These are phyloP conservation scores for Nanger granti DNA, from an alignment of 2,113 vertebrate species.

Conservation along the genomic window DNA sequence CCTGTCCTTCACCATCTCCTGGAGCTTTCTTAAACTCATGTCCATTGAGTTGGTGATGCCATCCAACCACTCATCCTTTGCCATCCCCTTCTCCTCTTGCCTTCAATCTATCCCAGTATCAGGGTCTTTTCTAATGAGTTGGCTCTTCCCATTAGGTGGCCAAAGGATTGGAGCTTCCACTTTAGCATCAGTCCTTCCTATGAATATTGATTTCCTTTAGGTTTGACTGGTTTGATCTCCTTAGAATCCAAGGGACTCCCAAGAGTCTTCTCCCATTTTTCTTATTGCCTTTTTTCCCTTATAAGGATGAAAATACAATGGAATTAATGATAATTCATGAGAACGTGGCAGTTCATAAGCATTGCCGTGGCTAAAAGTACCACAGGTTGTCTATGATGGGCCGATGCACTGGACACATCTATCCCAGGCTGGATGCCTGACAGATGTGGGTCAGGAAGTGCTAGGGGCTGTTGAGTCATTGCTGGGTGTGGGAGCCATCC, in stretches of 20 bases:
- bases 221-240: background rate
- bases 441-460: background rate
- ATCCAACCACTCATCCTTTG: background rate
- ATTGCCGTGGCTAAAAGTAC: background rate
- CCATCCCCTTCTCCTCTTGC: background rate
- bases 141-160: background rate
- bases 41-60: background rate
- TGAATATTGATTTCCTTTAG: background rate
- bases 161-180: background rate
- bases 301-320: background rate
- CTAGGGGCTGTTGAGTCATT: background rate
- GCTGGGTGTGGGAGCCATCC: background rate
- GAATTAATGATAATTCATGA: background rate
- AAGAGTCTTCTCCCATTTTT: background rate
- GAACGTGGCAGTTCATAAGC: background rate
- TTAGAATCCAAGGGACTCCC: background rate
- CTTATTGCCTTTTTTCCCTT: background rate
- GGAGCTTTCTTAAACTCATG: background rate
- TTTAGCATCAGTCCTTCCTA: background rate
- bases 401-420: rapidly evolving
- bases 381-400: background rate
- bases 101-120: background rate
- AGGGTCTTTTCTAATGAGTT: background rate
- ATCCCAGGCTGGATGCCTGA: background rate
- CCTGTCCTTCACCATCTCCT: background rate